Evolutionary conservation across 2,797 vertebrate species (phyloP).

Genomic region (Notamacropus eugenii): DNA sequence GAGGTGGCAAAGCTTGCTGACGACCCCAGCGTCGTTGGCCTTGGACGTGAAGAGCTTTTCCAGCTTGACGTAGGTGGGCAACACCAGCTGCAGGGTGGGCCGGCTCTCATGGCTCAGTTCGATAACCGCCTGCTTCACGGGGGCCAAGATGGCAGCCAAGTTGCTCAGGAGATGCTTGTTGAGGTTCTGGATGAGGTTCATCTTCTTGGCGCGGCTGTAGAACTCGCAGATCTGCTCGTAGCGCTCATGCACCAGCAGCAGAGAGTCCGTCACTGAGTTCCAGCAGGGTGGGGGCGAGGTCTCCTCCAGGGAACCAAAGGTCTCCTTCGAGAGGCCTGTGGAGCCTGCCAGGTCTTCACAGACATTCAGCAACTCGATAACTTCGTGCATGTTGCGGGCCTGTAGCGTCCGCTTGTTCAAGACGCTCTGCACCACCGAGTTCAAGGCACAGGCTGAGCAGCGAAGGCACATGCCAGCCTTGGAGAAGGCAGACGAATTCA

Average conservation of each 20-base stretch:
- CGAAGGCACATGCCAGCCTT: conserved; percentile 94
- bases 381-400: conserved; percentile 96
- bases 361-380: conserved; percentile 94
- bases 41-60: conserved; percentile 99
- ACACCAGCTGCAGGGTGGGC: conserved; percentile 96
- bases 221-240: conserved; percentile 98
- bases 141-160: conserved; percentile 93
- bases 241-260: conserved; percentile 95
- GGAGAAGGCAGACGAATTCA: conserved; percentile 91
- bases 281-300: conserved; percentile 94
- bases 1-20: conserved; percentile 98
- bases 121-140: conserved; percentile 94
- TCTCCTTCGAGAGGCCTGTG: conserved; percentile 89
- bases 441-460: conserved; percentile 95
- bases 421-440: conserved; percentile 95
- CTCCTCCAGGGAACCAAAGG: conserved; percentile 91
- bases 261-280: conserved; percentile 95
- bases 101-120: conserved; percentile 95
- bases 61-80: conserved; percentile 96
- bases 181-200: conserved; percentile 95
- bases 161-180: conserved; percentile 97
- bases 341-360: conserved; percentile 94
- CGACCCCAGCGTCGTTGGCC: conserved; percentile 94
- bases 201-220: conserved; percentile 95
- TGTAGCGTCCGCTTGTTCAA: conserved; percentile 96